Evolutionary conservation across 2,888 invertebrate genomes (phyloP).

Genomic region (Timema podura): DNA sequence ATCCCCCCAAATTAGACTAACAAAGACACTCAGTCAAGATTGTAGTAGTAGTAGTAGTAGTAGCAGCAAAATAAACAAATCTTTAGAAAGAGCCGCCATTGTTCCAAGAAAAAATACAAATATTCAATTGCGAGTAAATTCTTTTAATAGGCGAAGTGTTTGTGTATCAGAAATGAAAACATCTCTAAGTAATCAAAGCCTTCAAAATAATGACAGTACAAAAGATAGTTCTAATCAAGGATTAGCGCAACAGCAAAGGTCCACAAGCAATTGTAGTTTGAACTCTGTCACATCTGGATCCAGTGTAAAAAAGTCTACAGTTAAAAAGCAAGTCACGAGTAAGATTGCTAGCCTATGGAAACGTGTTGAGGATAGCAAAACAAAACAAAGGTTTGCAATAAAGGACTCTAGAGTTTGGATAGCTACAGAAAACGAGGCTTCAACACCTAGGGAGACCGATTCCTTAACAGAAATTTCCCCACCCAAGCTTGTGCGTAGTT

Average conservation of each 20-base stretch:
- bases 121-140: conserved; percentile 27
- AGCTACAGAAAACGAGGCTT: conserved; percentile 36
- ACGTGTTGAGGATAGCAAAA: conserved; percentile 66
- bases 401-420: conserved; percentile 61
- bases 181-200: conserved; percentile 37
- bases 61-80: conserved; percentile 7
- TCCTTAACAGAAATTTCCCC: not conserved
- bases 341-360: conserved; percentile 80
- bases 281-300: conserved; percentile 47
- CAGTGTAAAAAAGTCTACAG: conserved; percentile 39
- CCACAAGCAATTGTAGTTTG: conserved; percentile 59
- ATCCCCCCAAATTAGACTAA: conserved; percentile 13
- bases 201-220: conserved; percentile 32
- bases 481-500: conserved; percentile 46
- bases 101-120: conserved; percentile 26
- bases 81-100: conserved; percentile 16
- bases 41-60: conserved; percentile 2
- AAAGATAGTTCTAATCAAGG: conserved; percentile 14
- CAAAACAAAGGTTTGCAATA: conserved; percentile 50
- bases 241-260: conserved; percentile 39
- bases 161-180: conserved; percentile 24
- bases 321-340: conserved; percentile 63
- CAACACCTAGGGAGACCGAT: not conserved
- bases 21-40: conserved; percentile 13
- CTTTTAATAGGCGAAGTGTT: conserved; percentile 16